Evolutionary conservation across 2,888 invertebrate genomes (phyloP).

Genomic region (Hipparchia semele): DNA sequence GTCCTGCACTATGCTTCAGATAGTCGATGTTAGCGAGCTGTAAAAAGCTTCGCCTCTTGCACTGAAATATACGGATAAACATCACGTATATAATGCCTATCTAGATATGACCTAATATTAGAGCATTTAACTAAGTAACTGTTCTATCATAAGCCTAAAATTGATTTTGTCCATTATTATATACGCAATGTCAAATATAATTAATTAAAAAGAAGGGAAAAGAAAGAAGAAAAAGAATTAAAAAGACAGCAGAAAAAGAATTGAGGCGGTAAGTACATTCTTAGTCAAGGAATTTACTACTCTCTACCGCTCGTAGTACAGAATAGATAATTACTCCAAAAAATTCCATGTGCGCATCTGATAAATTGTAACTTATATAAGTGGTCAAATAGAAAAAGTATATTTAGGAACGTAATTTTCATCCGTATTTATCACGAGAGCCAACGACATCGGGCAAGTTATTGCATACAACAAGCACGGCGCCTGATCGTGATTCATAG

Average conservation of each 20-base stretch:
- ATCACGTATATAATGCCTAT: not conserved
- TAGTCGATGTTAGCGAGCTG: conserved; percentile 46
- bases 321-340: too few species aligned
- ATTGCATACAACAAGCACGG: conserved; percentile 27
- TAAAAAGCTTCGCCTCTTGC: conserved; percentile 47
- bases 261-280: too few species aligned
- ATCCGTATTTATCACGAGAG: conserved; percentile 13
- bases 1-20: conserved; percentile 42
- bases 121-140: not conserved
- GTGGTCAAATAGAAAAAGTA: not conserved
- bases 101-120: not conserved
- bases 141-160: not conserved
- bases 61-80: conserved; percentile 34
- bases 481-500: conserved; percentile 31
- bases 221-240: too few species aligned
- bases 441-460: conserved; percentile 26
- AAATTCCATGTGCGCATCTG: too few species aligned
- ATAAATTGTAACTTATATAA: too few species aligned
- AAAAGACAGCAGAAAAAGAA: too few species aligned
- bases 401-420: not conserved
- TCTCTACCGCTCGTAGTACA: too few species aligned
- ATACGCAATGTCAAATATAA: not conserved
- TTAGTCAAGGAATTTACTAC: too few species aligned
- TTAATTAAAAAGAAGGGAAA: too few species aligned
- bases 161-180: not conserved